Evolutionary conservation across 2,888 invertebrate genomes (phyloP).

Genomic region (Diarsia rubi): DNA sequence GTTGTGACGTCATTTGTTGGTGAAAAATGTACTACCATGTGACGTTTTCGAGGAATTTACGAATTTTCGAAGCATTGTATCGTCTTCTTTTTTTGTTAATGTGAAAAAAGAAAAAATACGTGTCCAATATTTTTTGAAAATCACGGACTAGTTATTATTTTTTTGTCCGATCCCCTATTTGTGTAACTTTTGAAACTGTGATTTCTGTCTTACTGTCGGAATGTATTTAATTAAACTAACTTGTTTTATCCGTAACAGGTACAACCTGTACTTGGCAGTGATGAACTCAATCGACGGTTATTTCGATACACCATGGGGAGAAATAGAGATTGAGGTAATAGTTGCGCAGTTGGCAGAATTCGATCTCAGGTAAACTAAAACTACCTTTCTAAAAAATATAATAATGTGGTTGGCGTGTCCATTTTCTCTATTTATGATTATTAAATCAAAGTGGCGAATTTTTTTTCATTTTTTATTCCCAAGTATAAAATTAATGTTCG

Average conservation of each 20-base stretch:
- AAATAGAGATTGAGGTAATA: slow-evolving; percentile 96
- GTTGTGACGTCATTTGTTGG: too few relatives aligned
- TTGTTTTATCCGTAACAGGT: slow-evolving; percentile 74
- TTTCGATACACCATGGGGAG: slow-evolving; percentile 95
- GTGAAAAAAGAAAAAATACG: too few relatives aligned
- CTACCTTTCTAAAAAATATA: background rate
- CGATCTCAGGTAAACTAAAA: slow-evolving; percentile 93
- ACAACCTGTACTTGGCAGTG: slow-evolving; percentile 94
- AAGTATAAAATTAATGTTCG: background rate
- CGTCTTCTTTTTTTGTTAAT: too few relatives aligned
- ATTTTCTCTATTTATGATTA: background rate
- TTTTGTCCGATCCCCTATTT: too few relatives aligned
- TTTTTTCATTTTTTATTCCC: background rate
- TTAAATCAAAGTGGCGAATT: too few relatives aligned
- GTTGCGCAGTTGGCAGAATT: slow-evolving; percentile 95
- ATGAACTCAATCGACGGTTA: slow-evolving; percentile 97
- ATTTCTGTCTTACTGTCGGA: background rate
- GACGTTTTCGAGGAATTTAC: too few relatives aligned
- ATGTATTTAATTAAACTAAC: background rate
- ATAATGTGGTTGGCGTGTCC: background rate
- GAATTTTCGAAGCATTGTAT: too few relatives aligned
- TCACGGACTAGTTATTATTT: too few relatives aligned
- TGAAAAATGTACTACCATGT: too few relatives aligned
- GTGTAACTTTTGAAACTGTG: background rate
- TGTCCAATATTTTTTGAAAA: too few relatives aligned